Base-by-base conservation (phyloP, 2,888 invertebrate species). In the Zaprionus obscuricornis region DNA sequence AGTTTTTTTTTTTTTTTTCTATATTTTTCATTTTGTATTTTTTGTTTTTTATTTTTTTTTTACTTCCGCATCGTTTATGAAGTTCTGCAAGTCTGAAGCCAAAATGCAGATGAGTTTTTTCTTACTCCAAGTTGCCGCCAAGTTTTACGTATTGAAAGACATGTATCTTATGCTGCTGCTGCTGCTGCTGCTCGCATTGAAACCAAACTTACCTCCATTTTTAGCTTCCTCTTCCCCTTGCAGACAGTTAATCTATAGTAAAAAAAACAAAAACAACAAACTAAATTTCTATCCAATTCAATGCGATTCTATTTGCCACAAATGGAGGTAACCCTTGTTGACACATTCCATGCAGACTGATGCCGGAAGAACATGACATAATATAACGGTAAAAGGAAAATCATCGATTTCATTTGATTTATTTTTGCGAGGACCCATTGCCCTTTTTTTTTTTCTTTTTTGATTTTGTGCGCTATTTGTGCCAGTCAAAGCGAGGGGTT, bases 341-440 rank as follows among this genome's bases (percentile, higher is more conserved):
- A 68, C 66, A 49, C 51, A 67, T 39, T 47, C 50, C 31, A 17
- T 36, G 39, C 45, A 22, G 47, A 34, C 39, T 40, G 20, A 3
- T 3, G 63, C 67, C 67, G 82, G 83, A 77, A 71, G 59, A 70
- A 67, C 83, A 82, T 82, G 78, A 85, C 85, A 78, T 85, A 78
- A 78, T 78, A 77, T 74, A 85, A 71, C 74, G 83, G 83, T 85
- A 85, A 85, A 85, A 82, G 78, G 78, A 85, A 78, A 78, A 78
- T 85, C 78, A 78, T 78, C 85, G 78, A 82, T 85, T 78, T 78
- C 71, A 78, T 82, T 78, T 85, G 85, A 85, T 85, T 78, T 82
- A 85, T 78, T 74, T n/a, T 74, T 59, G 66, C 40, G 59, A 39
- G 55, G 26, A 31, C 45, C 57, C 43, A 34, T 36, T 47, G 46